phyloP scores from a whole-genome alignment of 2,113 vertebrate genomes.

The Plestiodon gilberti region DNA sequence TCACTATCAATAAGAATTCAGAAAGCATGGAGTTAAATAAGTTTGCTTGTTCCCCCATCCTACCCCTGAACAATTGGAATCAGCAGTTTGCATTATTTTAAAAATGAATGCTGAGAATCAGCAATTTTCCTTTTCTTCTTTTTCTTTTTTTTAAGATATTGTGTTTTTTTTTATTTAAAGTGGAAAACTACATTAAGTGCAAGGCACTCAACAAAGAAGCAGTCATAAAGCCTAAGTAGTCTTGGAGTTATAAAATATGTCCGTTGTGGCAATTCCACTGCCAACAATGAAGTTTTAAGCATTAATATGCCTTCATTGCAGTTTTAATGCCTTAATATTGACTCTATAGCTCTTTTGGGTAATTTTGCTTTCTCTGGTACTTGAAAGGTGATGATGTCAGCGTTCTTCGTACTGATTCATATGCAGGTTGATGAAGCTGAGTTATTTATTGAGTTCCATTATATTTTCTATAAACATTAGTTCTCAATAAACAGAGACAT shows the following conservation, averaged over 20 bases:
- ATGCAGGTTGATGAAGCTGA: conserved; percentile 89
- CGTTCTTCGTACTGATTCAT: conserved; percentile 86
- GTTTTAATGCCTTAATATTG: conserved; percentile 91
- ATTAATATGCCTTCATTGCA: conserved; percentile 91
- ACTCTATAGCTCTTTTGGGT: conserved; percentile 89
- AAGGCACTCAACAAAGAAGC: conserved; percentile 83
- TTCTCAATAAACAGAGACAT: conserved; percentile 92
- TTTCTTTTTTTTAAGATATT: conserved; percentile 73
- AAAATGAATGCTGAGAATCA: conserved; percentile 83
- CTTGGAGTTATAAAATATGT: conserved; percentile 88
- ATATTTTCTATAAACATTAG: conserved; percentile 93
- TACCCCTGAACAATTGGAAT: conserved; percentile 79
- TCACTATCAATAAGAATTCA: conserved; percentile 58
- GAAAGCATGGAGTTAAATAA: conserved; percentile 81
- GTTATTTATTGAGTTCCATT: conserved; percentile 91
- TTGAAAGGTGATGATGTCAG: conserved; percentile 91
- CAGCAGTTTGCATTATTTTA: conserved; percentile 86
- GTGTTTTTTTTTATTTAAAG: conserved; percentile 82
- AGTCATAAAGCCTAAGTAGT: conserved; percentile 87
- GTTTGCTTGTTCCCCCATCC: conserved; percentile 67
- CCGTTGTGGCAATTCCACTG: conserved; percentile 85
- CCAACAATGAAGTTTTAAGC: conserved; percentile 88
- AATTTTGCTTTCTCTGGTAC: conserved; percentile 88
- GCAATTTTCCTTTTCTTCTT: conserved; percentile 75
- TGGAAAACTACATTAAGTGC: conserved; percentile 86